Conservation (phyloP, 2,113 vertebrate species). For the Crotalus tigris region DNA sequence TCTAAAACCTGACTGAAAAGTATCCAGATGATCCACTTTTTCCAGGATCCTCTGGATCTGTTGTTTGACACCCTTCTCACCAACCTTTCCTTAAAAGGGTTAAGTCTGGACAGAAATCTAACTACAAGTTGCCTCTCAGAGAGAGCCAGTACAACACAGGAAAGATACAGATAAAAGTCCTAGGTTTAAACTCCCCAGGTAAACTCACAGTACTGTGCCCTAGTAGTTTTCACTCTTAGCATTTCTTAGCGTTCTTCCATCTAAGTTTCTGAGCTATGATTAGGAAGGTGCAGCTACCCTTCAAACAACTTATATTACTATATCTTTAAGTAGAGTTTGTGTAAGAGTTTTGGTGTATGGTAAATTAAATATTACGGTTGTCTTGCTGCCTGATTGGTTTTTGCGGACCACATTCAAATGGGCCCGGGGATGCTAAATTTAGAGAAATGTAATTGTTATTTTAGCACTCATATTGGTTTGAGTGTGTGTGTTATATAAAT, state of each 20-base stretch:
- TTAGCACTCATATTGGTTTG: neutral
- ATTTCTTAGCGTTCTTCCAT: neutral
- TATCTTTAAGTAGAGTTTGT: neutral
- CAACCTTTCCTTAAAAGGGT: neutral
- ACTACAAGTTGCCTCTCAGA: neutral
- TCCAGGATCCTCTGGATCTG: neutral
- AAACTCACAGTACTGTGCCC: neutral
- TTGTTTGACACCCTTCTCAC: neutral
- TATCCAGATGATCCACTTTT: neutral
- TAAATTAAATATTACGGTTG: neutral
- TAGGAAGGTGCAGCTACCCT: neutral
- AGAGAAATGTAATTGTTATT: neutral
- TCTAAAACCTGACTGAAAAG: neutral
- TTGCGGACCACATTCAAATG: neutral
- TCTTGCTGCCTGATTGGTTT: neutral
- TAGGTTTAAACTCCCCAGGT: neutral
- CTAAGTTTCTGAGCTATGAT: neutral
- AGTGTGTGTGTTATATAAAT: neutral
- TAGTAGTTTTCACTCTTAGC: neutral
- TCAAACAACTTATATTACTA: neutral
- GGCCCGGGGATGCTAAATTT: neutral
- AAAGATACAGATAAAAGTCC: neutral
- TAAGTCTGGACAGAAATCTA: neutral
- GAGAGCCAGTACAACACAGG: neutral
- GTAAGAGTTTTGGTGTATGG: neutral